Conservation (phyloP, 2,888 invertebrate genomes). For the Labia minor region DNA sequence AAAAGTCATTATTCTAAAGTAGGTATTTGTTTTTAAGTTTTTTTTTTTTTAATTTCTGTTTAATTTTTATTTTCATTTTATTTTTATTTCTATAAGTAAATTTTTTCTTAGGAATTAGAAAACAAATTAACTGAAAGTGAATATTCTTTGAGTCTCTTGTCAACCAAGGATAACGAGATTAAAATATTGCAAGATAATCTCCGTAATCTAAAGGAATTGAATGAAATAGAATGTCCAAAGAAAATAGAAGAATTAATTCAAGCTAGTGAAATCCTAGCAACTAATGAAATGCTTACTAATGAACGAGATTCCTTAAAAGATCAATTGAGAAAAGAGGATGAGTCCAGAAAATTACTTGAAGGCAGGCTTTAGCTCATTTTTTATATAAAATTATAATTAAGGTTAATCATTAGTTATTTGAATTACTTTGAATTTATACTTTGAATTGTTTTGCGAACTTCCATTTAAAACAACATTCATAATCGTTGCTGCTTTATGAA, state of each 20-base stretch:
- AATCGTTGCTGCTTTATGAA: too few species aligned
- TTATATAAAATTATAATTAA: not conserved
- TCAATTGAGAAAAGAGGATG: conserved; percentile 38
- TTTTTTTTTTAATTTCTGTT: not conserved
- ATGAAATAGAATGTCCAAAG: conserved; percentile 18
- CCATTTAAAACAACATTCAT: too few species aligned
- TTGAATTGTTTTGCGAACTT: too few species aligned
- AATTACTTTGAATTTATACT: too few species aligned
- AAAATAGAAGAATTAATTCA: conserved; percentile 41
- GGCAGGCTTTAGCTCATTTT: conserved; percentile 29
- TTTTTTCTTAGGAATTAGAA: conserved; percentile 25
- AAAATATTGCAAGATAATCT: conserved; percentile 29
- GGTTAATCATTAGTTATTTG: not conserved
- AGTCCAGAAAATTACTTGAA: conserved; percentile 37
- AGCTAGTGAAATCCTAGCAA: conserved; percentile 47
- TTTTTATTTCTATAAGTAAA: not conserved
- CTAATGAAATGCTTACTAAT: conserved; percentile 43
- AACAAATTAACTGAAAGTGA: conserved; percentile 39
- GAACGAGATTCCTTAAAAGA: conserved; percentile 42
- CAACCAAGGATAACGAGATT: conserved; percentile 34
- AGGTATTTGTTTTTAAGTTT: conserved; percentile 25
- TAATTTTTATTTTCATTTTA: conserved; percentile 8
- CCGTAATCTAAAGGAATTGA: conserved; percentile 21
- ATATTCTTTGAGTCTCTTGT: conserved; percentile 40
- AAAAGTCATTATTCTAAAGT: not conserved